These are phyloP conservation scores for Pristiophorus japonicus DNA, from an alignment of 2,113 vertebrate species.

Conservation along the genomic window DNA sequence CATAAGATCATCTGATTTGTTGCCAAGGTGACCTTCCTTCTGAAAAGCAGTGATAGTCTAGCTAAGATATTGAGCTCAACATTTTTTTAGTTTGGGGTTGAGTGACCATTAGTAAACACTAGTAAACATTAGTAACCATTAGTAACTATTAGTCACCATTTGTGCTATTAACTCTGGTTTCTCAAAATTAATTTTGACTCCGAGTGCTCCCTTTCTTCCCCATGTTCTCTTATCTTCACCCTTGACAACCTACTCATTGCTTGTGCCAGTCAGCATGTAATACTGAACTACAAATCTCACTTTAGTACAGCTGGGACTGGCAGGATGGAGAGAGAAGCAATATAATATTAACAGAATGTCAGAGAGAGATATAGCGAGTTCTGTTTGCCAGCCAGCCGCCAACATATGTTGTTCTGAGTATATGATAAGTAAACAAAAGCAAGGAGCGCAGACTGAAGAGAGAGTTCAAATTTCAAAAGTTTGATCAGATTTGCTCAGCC, in stretches of 20 bases:
- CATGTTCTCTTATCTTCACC: conserved; percentile 7
- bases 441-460: not conserved
- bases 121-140: too few species aligned
- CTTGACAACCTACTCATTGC: conserved; percentile 28
- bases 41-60: not conserved
- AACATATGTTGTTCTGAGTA: not conserved
- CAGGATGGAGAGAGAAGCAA: not conserved
- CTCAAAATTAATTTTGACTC: conserved; percentile 27
- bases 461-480: conserved; percentile 1
- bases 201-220: too few species aligned
- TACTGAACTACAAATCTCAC: conserved; percentile 6
- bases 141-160: not conserved
- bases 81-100: not conserved
- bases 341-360: conserved; percentile 22
- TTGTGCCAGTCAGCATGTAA: not conserved
- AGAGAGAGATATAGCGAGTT: not conserved
- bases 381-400: not conserved
- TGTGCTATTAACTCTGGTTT: not conserved
- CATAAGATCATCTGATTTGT: not conserved
- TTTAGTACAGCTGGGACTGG: not conserved
- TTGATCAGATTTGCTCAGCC: not conserved
- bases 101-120: not conserved
- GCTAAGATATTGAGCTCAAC: not conserved
- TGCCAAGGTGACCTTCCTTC: not conserved
- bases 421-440: conserved; percentile 9